Evolutionary conservation across 2,888 invertebrate species (phyloP).

Genomic region (Caenorhabditis sp.): DNA sequence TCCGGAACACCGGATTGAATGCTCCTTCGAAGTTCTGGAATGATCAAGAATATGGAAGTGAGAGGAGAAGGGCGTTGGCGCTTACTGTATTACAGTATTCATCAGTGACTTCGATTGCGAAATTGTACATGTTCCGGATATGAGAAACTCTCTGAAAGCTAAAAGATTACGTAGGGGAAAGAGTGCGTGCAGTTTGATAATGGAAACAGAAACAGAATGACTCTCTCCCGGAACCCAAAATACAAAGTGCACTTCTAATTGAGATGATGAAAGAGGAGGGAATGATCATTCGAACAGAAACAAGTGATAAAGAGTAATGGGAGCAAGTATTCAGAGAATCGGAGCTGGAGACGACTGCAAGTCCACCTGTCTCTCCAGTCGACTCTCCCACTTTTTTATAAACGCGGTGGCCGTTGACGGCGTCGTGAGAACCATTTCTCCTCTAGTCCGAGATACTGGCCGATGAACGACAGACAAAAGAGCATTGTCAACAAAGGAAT

Average conservation of each 20-base stretch:
- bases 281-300: not conserved
- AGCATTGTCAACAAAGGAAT: not conserved
- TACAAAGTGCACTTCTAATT: constrained; percentile 6
- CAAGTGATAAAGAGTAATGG: not conserved
- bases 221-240: not conserved
- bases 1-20: constrained; percentile 16
- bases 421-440: constrained; percentile 26
- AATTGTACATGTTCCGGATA: constrained; percentile 23
- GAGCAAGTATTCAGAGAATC: not conserved
- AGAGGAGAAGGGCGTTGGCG: too few relatives aligned
- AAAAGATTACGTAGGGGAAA: constrained; percentile 5
- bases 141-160: constrained; percentile 29
- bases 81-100: constrained; percentile 46
- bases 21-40: constrained; percentile 45
- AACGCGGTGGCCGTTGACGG: not conserved
- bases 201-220: not conserved
- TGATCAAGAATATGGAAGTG: too few relatives aligned
- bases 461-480: constrained; percentile 8
- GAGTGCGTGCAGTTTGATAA: constrained; percentile 13
- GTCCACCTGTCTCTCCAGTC: constrained; percentile 34
- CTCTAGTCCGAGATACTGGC: not conserved
- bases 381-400: constrained; percentile 33
- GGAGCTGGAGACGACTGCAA: not conserved
- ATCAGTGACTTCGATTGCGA: constrained; percentile 16
- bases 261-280: not conserved